Conservation (phyloP, 1,140 invertebrate species). For the Euwallacea similis region DNA sequence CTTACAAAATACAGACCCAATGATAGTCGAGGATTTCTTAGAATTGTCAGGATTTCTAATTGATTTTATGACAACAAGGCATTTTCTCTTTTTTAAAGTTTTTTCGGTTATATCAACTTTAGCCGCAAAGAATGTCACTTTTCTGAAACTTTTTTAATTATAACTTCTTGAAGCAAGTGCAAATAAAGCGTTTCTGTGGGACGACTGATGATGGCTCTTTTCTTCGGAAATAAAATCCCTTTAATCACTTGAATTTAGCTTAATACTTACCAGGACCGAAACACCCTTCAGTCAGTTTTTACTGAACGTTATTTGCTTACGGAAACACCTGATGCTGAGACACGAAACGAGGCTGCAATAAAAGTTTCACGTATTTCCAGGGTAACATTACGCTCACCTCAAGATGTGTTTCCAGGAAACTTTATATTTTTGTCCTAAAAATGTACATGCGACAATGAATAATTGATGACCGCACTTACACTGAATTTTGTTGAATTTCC, state of each 20-base stretch:
- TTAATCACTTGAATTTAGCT: not conserved
- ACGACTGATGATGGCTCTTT: slow-evolving; percentile 20
- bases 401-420: slow-evolving; percentile 43
- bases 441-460: slow-evolving; percentile 38
- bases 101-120: slow-evolving; percentile 14
- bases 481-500: not conserved
- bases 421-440: slow-evolving; percentile 44
- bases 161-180: slow-evolving; percentile 15
- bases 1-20: no score
- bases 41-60: not conserved
- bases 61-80: slow-evolving; percentile 17
- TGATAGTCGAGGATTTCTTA: no score
- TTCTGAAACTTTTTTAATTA: slow-evolving; percentile 26
- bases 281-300: not conserved
- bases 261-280: not conserved
- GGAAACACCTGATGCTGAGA: slow-evolving; percentile 30
- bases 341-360: slow-evolving; percentile 44
- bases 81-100: slow-evolving; percentile 13
- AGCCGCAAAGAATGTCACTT: slow-evolving; percentile 25
- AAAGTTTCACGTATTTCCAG: slow-evolving; percentile 43
- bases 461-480: no score
- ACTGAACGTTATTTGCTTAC: not conserved
- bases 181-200: slow-evolving; percentile 24
- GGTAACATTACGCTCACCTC: slow-evolving; percentile 38
- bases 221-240: slow-evolving; percentile 3